These are phyloP conservation scores for Montipora capricornis DNA, from an alignment of 64 coral and sea anemone species.

Conservation along the genomic window DNA sequence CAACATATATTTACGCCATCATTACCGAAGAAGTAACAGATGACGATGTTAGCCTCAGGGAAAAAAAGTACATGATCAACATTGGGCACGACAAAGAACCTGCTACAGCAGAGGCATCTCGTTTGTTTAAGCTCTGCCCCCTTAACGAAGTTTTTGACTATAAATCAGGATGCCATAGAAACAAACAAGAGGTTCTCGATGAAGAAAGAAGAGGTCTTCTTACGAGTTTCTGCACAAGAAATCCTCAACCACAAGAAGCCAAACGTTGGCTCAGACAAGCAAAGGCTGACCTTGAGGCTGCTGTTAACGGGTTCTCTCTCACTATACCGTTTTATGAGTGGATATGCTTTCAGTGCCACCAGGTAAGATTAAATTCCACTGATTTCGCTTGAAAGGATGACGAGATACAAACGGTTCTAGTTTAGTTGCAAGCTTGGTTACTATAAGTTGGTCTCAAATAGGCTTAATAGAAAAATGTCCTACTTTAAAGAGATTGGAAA, in stretches of 20 bases:
- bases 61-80: constrained; percentile 77
- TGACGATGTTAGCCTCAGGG: background rate
- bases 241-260: constrained; percentile 79
- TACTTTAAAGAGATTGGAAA: no score
- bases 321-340: constrained; percentile 60
- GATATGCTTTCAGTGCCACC: constrained; percentile 85
- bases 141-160: no score
- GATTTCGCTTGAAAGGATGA: no score
- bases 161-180: no score
- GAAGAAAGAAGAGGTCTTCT: background rate
- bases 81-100: constrained; percentile 55
- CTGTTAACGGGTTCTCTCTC: constrained; percentile 19
- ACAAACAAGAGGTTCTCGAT: no score
- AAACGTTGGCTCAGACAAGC: constrained; percentile 85
- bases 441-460: no score
- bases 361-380: constrained; percentile 40
- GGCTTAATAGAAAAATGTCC: no score
- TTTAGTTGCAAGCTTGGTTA: no score
- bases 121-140: constrained; percentile 65
- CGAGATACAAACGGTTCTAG: no score
- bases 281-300: constrained; percentile 63
- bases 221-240: constrained; percentile 34
- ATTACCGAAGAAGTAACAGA: constrained; percentile 55
- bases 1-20: constrained; percentile 78
- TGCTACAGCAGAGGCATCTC: constrained; percentile 42